Percentiles rank a stretch among this genome's conserved stretches.
Evolutionary conservation across 2,797 vertebrate genomes (phyloP).

Genomic region (Esox lucius): DNA sequence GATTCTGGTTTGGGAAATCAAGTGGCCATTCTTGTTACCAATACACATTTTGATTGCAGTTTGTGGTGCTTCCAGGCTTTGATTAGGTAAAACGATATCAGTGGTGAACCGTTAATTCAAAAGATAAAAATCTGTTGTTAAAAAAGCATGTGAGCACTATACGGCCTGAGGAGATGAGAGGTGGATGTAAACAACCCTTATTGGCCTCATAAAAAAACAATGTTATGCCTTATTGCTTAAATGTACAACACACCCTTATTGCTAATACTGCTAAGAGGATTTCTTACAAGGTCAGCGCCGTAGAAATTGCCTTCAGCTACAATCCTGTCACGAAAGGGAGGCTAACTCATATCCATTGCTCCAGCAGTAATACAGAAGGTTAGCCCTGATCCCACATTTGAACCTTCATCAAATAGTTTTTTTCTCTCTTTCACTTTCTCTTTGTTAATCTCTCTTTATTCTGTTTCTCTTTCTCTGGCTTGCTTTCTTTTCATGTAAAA

Average conservation of each 20-base stretch:
- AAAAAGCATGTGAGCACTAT: too few relatives aligned
- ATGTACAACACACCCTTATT: not conserved
- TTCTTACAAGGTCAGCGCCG: not conserved
- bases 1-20: too few relatives aligned
- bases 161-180: too few relatives aligned
- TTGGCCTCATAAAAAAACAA: too few relatives aligned
- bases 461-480: not conserved
- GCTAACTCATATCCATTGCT: not conserved
- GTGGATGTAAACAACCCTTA: too few relatives aligned
- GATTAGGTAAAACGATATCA: too few relatives aligned
- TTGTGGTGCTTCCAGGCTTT: too few relatives aligned
- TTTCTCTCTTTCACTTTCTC: not conserved
- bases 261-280: not conserved
- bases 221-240: not conserved
- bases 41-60: too few relatives aligned
- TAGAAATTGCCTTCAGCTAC: not conserved
- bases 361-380: not conserved
- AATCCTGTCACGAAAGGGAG: not conserved
- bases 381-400: not conserved
- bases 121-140: too few relatives aligned
- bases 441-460: not conserved
- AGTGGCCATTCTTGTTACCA: too few relatives aligned
- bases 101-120: too few relatives aligned
- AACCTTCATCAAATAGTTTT: not conserved
- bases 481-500: not conserved